Base-by-base conservation (phyloP, 2,888 invertebrate genomes). In the Drosophila conformis region DNA sequence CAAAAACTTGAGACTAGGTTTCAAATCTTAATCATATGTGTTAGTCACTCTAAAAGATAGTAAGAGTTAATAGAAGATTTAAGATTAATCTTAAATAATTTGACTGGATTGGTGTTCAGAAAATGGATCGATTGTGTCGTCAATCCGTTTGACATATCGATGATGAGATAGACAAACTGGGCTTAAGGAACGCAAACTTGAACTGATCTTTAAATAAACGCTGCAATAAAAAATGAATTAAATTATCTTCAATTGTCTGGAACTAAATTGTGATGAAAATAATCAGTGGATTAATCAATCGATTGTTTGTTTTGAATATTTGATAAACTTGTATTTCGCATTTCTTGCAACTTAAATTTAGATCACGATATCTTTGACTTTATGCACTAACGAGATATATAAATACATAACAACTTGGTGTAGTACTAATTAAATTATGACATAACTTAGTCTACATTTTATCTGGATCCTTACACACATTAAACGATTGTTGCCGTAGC, bases 291-390 rank as follows among this genome's bases (percentile, higher is more conserved):
- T n/a, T 42, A 21, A 21, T 11, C 1, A 42, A 13, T 42, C 21
- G 25, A 15, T 1, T 25, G 25, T 11, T 31, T 11, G 46, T 15
- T 63, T 61, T 46, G 21, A 48, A 46, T 54, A 13, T 52, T 57
- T 49, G 42, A 66, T 65, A 42, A 73, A 57, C 40, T 51, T 75
- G 70, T 76, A 79, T 76, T 76, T 81, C 53, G 71, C 67, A 66
- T 66, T 72, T 36, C 18, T 63, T 79, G 76, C 51, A 78, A 75
- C 87, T 87, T 87, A 87, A 71, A 76, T 72, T 57, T 87, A 87
- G 74, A 87, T 87, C 87, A 87, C 87, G 87, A 82, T 88, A 89
- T 87, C 83, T 89, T 87, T 87, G 86, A 90, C 71, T 80, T 81
- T 83, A 88, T 76, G 69, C 69, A 79, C 87, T 87, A 89, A 70